A percentile compares a stretch with the other conserved stretches of the same genome.
phyloP scores from a whole-genome alignment of 30 jellyfish, hydroid and myxozoan species.

The Catostylus mosaicus region DNA sequence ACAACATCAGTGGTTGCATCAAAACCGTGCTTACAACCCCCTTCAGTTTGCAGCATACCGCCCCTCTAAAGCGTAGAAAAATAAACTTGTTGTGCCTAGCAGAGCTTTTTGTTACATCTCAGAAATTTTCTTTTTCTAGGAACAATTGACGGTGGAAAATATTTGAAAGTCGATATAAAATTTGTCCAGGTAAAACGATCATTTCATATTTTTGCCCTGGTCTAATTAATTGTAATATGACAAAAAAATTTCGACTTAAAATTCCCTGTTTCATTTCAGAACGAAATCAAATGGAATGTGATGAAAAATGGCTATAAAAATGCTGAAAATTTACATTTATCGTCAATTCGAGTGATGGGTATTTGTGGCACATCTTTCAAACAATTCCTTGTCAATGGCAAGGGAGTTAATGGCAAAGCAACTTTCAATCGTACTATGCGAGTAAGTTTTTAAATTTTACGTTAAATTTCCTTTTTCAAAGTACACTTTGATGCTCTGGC shows the following conservation, averaged over 20 bases:
- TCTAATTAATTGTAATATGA: too few relatives aligned
- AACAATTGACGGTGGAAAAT: constrained; percentile 31
- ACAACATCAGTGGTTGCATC: too few relatives aligned
- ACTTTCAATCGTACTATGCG: constrained; percentile 7
- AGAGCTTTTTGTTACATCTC: too few relatives aligned
- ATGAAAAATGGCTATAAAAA: constrained; percentile 36
- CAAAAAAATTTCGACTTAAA: too few relatives aligned
- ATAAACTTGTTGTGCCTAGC: too few relatives aligned
- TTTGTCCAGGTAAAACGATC: constrained; percentile 11
- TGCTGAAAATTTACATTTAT: constrained; percentile 15
- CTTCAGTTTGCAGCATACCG: too few relatives aligned
- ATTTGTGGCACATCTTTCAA: constrained; percentile 46
- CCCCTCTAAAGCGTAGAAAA: too few relatives aligned
- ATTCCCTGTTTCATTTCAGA: constrained; percentile 33
- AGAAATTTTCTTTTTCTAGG: constrained; percentile 16
- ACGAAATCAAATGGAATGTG: constrained; percentile 14
- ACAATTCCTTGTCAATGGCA: constrained; percentile 14
- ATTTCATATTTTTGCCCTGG: background rate
- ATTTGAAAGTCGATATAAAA: constrained; percentile 1
- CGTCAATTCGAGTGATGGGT: constrained; percentile 46
- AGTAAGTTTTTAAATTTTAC: constrained; percentile 9
- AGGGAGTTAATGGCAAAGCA: constrained; percentile 7
- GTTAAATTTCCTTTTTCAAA: background rate
- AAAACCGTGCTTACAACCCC: too few relatives aligned
- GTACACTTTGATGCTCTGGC: background rate